Evolutionary conservation across 2,797 vertebrate genomes (phyloP), one percentile per base, ranked within the genome.

Genomic region (Parambassis ranga): DNA sequence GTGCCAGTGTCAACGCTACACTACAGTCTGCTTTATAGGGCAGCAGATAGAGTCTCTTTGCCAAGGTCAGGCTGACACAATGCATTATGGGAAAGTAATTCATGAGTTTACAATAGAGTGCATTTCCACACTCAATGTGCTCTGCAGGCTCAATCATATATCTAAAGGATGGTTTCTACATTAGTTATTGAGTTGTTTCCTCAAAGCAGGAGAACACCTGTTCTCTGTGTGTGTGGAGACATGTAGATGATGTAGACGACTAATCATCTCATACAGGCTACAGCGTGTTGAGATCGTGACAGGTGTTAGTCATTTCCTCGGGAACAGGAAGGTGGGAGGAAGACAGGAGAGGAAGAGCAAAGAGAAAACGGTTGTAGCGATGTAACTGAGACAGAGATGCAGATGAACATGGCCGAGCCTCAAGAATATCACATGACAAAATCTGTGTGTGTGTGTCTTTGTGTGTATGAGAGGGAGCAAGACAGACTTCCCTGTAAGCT

Each of bases 21-120:
- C 82, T 71, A 76, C 59, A 30, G 55, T 51, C 68, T 73, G 57
- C 61, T 88, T 85, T 83, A 81, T 61, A 70, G 77, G 73, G 49
- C 56, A 49, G 50, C 16, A 36, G 74, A 69, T 65, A 46, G 57
- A 61, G 53, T 79, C 69, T 79, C 77, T 69, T 70, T 55, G 65
- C 77, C 87, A 88, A 88, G 85, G 87, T 87, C 89, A 78, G 66
- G 52, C 79, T 79, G 79, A 90, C 82, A 75, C 76, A 71, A 76
- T 78, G 83, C 82, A 86, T 89, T 83, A 86, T 81, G 78, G 82
- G 65, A 81, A 79, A 76, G 68, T 86, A 86, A 86, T 83, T 85
- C 71, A 79, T 39, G 26, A 75, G 81, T 87, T 86, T 86, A 90
- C 80, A 87, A 84, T 80, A 41, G 73, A 84, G 71, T 59, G 73